These are phyloP conservation scores for Drosophila teissieri DNA, from an alignment of 1,140 invertebrate species.

Conservation along the genomic window DNA sequence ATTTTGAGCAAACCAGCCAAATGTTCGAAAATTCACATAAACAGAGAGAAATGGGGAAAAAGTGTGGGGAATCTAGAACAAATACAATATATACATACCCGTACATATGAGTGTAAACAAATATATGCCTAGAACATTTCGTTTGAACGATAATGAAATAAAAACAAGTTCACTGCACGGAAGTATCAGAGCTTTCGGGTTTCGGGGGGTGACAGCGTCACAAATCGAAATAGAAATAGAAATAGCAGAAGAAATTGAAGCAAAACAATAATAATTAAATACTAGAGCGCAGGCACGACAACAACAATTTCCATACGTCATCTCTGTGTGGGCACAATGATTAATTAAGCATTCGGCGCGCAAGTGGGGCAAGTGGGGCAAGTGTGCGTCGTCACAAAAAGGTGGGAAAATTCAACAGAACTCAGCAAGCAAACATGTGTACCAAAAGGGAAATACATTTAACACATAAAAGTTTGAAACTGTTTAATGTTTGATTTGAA, in stretches of 20 bases:
- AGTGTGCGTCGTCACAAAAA: slow-evolving; percentile 12
- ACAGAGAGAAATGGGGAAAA: slow-evolving; percentile 13
- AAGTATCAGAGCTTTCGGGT: slow-evolving; percentile 61
- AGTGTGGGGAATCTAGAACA: slow-evolving; percentile 31
- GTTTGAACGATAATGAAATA: slow-evolving; percentile 70
- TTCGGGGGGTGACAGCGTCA: slow-evolving; percentile 29
- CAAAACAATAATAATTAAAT: slow-evolving; percentile 54
- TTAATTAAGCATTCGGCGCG: slow-evolving; percentile 57
- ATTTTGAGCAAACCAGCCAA: slow-evolving; percentile 47
- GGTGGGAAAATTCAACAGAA: background rate
- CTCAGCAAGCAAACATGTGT: background rate
- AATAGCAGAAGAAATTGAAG: slow-evolving; percentile 36
- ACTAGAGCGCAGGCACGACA: slow-evolving; percentile 28
- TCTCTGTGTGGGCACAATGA: slow-evolving; percentile 44
- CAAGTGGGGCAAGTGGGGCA: slow-evolving; percentile 21
- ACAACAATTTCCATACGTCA: slow-evolving; percentile 61
- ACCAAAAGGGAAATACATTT: background rate
- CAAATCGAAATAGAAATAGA: slow-evolving; percentile 43
- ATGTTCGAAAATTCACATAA: slow-evolving; percentile 35
- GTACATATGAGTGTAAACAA: slow-evolving; percentile 41
- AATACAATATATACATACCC: slow-evolving; percentile 39
- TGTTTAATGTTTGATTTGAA: too few species aligned
- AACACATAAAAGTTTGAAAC: too few species aligned
- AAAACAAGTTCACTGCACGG: slow-evolving; percentile 75
- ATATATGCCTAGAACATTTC: slow-evolving; percentile 44